Evolutionary conservation across 2,113 vertebrate genomes (phyloP), one percentile per base, ranked within the genome.

Genomic region (Tenrec ecaudatus): DNA sequence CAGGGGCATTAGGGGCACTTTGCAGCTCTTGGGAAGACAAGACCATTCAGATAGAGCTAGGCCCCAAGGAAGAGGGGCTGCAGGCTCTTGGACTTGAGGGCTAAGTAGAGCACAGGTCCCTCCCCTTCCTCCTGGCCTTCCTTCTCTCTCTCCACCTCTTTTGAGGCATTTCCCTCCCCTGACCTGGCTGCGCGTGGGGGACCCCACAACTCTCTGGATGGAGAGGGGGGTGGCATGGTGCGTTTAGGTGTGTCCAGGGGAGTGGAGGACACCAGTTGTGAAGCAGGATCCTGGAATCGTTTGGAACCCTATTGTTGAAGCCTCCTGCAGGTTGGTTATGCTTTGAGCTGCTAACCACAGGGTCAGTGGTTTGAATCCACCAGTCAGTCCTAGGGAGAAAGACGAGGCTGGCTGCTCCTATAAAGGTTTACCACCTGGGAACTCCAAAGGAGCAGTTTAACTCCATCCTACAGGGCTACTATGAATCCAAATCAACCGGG

Each of bases 291-390:
- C 1, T 86, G 76, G 22, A 47, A 82, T 83, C 64, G 73, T 64
- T 80, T 92, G 2, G 87, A 81, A 77, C 66, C 64, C 53, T 86
- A 57, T 40, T 83, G 71, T 92, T 3, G 87, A 81, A 77, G 66
- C 71, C 53, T 88, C 53, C 40, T 83, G 71, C 38, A 71, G 87
- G 60, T 75, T 87, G 17, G 38, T 92, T 86, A 79, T 31, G 29
- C 9, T 31, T 31, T 53, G 47, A 29, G 66, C 66, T 68, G 27
- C 66, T 68, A 68, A 64, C 23, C 23, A 25, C 8, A 64, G 19
- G 66, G 29, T 68, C 10, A 31, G 29, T 2, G 9, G 66, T 68
- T 68, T 29, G 11, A 68, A 31, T 11, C 29, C 27, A 68, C 17
- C 27, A 31, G 3, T 14, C 29, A 68, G 10, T 68, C 10, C 10